phyloP scores from a whole-genome alignment of 2,888 invertebrate species.

The Harpalus rubripes region DNA sequence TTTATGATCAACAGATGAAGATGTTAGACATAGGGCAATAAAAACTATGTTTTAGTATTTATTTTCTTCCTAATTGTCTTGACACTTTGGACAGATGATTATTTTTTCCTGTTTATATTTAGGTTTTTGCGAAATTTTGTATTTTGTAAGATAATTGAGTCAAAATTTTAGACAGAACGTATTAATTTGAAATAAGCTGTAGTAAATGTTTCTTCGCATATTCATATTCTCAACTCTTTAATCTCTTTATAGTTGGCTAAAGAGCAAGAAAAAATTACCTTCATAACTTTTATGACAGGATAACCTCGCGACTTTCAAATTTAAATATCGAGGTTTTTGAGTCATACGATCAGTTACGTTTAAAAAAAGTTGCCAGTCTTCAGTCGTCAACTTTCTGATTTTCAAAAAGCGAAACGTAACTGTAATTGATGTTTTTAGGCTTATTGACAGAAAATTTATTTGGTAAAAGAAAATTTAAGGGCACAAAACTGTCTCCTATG shows the following conservation, averaged over 20 bases:
- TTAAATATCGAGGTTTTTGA: not conserved
- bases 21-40: not conserved
- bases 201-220: not conserved
- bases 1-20: conserved; percentile 32
- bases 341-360: no score
- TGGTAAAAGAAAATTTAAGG: no score
- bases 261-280: not conserved
- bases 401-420: no score
- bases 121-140: conserved; percentile 11
- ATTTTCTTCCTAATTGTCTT: conserved; percentile 48
- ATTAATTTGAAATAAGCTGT: not conserved
- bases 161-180: not conserved
- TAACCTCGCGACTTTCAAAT: not conserved
- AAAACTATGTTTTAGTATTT: conserved; percentile 29
- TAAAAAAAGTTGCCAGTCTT: no score
- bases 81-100: conserved; percentile 4
- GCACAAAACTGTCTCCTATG: no score
- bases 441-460: no score
- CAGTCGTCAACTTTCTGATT: no score
- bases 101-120: conserved; percentile 34
- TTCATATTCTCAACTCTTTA: not conserved
- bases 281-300: not conserved
- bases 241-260: not conserved
- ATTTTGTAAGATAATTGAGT: conserved; percentile 12
- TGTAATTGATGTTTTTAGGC: no score